A percentile compares a stretch with the other conserved stretches of the same genome.
Evolutionary conservation across 2,113 vertebrate genomes (phyloP).

Genomic region (Mystacornis crossleyi): DNA sequence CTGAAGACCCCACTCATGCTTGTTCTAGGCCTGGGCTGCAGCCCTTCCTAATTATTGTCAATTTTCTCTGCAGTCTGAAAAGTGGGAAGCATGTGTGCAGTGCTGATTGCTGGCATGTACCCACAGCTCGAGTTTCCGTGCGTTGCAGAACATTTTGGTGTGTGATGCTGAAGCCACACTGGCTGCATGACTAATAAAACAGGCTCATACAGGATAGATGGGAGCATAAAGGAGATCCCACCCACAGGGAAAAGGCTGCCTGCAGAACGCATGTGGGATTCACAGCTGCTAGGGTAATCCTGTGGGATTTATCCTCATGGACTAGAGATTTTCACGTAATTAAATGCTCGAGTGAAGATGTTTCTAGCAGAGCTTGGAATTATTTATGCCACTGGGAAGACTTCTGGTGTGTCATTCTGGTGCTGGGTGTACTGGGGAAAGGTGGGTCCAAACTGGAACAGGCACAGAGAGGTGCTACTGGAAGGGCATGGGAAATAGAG

Average conservation of each 20-base stretch:
- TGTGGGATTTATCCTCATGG: background rate
- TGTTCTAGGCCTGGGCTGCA: background rate
- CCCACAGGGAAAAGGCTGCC: background rate
- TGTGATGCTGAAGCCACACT: background rate
- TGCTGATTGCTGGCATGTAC: background rate
- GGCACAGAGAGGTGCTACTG: background rate
- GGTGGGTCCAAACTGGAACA: background rate
- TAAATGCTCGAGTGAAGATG: background rate
- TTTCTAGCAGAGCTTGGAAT: background rate
- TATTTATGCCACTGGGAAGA: background rate
- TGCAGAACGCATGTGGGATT: background rate
- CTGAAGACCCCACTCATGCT: background rate
- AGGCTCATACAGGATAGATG: background rate
- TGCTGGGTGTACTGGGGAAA: background rate
- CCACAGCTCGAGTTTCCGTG: background rate
- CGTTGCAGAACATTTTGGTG: fast-evolving
- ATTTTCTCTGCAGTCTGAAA: background rate
- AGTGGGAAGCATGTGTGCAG: background rate
- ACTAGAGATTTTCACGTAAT: background rate
- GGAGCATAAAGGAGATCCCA: background rate
- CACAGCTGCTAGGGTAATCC: background rate
- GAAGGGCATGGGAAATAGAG: background rate
- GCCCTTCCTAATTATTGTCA: background rate
- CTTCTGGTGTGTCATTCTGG: background rate
- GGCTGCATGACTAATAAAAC: background rate